phyloP scores from a whole-genome alignment of 2,113 vertebrate genomes.

The Chiloscyllium plagiosum region DNA sequence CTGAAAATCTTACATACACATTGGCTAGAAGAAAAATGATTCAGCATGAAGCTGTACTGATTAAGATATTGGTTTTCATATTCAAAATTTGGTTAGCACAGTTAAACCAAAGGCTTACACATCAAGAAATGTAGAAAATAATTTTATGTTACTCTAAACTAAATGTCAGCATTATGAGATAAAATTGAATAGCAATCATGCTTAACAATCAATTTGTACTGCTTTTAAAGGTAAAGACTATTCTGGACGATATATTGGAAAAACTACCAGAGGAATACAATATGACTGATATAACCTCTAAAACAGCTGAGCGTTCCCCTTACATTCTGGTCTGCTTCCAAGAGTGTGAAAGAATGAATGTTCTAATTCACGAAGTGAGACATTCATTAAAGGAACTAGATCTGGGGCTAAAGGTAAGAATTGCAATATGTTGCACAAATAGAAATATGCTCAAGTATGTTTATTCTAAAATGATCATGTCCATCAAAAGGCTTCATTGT shows the following conservation, averaged over 20 bases:
- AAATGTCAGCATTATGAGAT: background rate
- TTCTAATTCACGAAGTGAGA: slow-evolving; percentile 54
- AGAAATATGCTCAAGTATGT: background rate
- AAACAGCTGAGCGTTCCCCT: slow-evolving; percentile 57
- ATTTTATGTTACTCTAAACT: background rate
- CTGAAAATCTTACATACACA: background rate
- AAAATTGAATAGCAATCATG: background rate
- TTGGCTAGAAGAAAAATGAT: background rate
- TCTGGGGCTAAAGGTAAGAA: slow-evolving; percentile 59
- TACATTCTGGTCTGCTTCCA: slow-evolving; percentile 67
- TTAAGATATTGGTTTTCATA: background rate
- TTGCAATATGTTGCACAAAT: background rate
- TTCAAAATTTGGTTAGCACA: background rate
- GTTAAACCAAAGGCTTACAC: background rate
- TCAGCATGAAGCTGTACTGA: background rate
- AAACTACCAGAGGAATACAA: slow-evolving; percentile 65
- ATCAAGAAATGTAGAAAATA: background rate
- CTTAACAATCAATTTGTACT: background rate
- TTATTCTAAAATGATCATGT: background rate
- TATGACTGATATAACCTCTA: slow-evolving; percentile 64
- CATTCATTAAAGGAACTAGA: slow-evolving; percentile 63
- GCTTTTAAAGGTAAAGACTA: slow-evolving; percentile 56
- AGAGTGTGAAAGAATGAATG: slow-evolving; percentile 68
- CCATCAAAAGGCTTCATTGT: background rate
- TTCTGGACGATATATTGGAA: slow-evolving; percentile 59